Conservation (phyloP, 2,797 vertebrate genomes). For the Passerculus sandwichensis region DNA sequence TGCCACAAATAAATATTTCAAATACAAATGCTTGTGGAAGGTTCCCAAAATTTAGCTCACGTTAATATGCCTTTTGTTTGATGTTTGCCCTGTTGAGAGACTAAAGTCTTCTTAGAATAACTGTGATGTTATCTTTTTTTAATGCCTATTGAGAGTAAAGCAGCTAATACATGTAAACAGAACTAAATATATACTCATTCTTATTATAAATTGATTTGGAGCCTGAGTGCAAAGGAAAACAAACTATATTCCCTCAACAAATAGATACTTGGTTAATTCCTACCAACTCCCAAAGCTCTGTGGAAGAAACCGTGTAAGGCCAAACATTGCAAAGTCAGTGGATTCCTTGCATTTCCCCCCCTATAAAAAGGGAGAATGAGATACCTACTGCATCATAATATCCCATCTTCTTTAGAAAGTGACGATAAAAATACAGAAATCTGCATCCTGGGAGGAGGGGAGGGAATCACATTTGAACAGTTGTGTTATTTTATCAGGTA, state of each 20-base stretch:
- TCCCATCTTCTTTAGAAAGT: neutral
- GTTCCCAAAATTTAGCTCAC: neutral
- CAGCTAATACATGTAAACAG: neutral
- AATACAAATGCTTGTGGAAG: neutral
- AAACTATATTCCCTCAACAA: constrained; percentile 13
- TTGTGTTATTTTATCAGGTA: neutral
- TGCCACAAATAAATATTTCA: neutral
- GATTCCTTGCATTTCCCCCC: neutral
- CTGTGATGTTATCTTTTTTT: neutral
- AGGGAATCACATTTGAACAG: neutral
- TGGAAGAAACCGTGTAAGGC: neutral
- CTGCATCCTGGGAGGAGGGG: neutral
- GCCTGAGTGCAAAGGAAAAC: neutral
- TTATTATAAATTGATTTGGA: constrained; percentile 5
- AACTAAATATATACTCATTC: neutral
- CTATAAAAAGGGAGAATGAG: neutral
- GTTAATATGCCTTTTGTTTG: neutral
- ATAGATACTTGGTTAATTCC: neutral
- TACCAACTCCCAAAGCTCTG: neutral
- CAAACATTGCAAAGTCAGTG: neutral
- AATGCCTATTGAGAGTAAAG: neutral
- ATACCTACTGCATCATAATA: neutral
- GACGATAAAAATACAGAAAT: neutral
- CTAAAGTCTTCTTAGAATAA: neutral
- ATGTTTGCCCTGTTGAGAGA: neutral